These are phyloP conservation scores for Pempheris klunzingeri DNA, from an alignment of 2,797 vertebrate species.

Conservation along the genomic window DNA sequence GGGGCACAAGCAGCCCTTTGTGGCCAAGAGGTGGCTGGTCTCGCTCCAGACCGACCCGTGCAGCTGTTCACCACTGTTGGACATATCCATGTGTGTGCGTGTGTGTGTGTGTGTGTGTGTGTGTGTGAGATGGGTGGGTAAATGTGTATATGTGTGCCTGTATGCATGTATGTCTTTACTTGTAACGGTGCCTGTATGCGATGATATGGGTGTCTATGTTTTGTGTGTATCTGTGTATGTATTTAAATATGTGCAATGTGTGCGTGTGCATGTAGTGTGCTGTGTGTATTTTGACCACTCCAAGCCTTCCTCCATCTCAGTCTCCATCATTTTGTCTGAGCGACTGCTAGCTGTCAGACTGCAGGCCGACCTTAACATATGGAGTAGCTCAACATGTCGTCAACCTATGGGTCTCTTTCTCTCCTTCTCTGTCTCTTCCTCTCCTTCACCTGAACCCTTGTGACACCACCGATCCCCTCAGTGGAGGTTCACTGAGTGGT, in stretches of 20 bases:
- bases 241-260: slow-evolving; percentile 10
- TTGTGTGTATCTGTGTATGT: slow-evolving; percentile 52
- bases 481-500: slow-evolving; percentile 55
- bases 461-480: slow-evolving; percentile 51
- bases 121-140: not conserved
- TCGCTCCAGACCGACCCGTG: slow-evolving; percentile 79
- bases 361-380: slow-evolving; percentile 5
- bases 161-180: slow-evolving; percentile 29
- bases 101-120: slow-evolving; percentile 52
- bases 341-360: slow-evolving; percentile 1
- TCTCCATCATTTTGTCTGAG: slow-evolving; percentile 30
- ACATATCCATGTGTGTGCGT: slow-evolving; percentile 72
- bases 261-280: slow-evolving; percentile 10
- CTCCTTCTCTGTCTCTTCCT: slow-evolving; percentile 6
- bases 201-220: slow-evolving; percentile 19
- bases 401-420: not conserved
- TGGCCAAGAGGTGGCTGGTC: slow-evolving; percentile 85
- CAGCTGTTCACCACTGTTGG: slow-evolving; percentile 87
- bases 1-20: slow-evolving; percentile 86
- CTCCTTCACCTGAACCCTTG: slow-evolving; percentile 58
- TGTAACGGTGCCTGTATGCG: slow-evolving; percentile 24
- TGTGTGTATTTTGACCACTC: slow-evolving; percentile 19
- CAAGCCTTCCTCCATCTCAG: slow-evolving; percentile 22
- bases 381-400: not conserved
- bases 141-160: slow-evolving; percentile 26